These are phyloP conservation scores for Ecdyonurus torrentis DNA, from an alignment of 2,888 invertebrate genomes.

Conservation along the genomic window DNA sequence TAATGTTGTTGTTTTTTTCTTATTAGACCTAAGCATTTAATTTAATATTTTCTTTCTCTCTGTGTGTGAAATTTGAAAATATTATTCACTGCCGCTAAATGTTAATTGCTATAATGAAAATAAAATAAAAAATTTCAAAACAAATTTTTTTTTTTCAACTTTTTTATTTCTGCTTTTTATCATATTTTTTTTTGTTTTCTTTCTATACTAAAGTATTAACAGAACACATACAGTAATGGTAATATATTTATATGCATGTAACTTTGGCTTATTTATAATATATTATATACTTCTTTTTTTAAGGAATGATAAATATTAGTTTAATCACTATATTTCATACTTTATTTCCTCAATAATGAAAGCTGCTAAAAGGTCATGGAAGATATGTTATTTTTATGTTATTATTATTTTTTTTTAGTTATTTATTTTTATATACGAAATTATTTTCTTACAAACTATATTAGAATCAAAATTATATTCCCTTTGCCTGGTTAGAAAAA, in stretches of 20 bases:
- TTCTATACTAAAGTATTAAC: background rate
- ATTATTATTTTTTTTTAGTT: too few species aligned
- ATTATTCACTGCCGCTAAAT: background rate
- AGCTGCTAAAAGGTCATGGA: too few species aligned
- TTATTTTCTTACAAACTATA: too few species aligned
- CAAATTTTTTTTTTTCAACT: background rate
- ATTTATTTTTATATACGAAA: too few species aligned
- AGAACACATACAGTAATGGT: background rate
- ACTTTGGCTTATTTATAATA: background rate
- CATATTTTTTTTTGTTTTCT: background rate
- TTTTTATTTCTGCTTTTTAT: background rate
- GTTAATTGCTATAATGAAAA: background rate
- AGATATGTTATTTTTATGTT: background rate
- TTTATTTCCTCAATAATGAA: too few species aligned
- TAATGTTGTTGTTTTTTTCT: too few species aligned
- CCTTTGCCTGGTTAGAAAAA: background rate
- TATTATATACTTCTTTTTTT: too few species aligned
- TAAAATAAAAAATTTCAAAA: background rate
- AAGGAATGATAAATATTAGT: too few species aligned
- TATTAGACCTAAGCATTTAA: too few species aligned
- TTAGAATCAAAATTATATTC: background rate
- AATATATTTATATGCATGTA: background rate
- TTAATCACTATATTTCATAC: too few species aligned
- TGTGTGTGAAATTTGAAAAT: too few species aligned
- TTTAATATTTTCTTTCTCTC: too few species aligned